Evolutionary conservation across 1,140 invertebrate species (phyloP), one percentile per base, ranked within the genome.

Genomic region (Scylla paramamosain): DNA sequence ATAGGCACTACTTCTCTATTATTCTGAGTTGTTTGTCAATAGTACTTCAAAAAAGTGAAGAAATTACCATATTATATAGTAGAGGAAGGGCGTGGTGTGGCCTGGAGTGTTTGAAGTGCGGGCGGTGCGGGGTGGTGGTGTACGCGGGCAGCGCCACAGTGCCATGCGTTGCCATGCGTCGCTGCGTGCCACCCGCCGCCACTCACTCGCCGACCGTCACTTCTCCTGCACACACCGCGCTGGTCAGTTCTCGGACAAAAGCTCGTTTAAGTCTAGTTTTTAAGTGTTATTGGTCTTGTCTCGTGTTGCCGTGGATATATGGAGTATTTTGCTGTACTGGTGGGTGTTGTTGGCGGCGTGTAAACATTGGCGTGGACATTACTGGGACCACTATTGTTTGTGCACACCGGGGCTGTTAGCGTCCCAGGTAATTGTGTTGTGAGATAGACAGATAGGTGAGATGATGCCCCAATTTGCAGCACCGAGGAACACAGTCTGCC

Each of bases 111-210:
- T 20, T 29, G 29, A 83, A 32, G 12, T 20, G 31, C 7, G 25
- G 77, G 46, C 90, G 90, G 48, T 88, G 91, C 52, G 83, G 91
- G 91, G 77, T 93, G 83, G 91, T 88, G 82, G 82, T 92, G 86
- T 77, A 84, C 82, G 91, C 94, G 90, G 94, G 91, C 91, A 92
- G 91, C 82, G 67, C 88, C 77, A 52, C 48, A 32, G 77, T 87
- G 29, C 67, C 67, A 77, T 77, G 52, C 91, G 92, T 91, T 95
- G 94, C 94, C 94, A 95, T 92, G 94, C 94, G 94, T 95, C 83
- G 94, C 94, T 95, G 94, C 94, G 94, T 95, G 94, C 94, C 94
- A 95, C 91, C 94, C 82, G 89, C 93, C 86, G 14, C 86, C 88
- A 52, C 93, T 91, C 93, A 94, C 77, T 91, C 87, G n/a, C 28